These are phyloP conservation scores for Cheilosia pagana DNA, from an alignment of 2,888 invertebrate species.

Conservation along the genomic window DNA sequence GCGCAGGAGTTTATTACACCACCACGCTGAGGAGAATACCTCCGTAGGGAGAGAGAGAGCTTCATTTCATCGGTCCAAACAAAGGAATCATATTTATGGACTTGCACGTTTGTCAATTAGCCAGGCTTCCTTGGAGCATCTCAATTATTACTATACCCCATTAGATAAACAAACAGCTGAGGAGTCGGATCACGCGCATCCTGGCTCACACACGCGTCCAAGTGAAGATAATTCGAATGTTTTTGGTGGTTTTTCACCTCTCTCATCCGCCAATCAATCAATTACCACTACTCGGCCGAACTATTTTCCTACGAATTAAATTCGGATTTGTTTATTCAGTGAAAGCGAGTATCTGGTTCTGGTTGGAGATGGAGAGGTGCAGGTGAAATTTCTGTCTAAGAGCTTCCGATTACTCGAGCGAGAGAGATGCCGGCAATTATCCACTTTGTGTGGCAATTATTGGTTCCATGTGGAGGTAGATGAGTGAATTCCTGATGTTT, in stretches of 20 bases:
- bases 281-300: slow-evolving; percentile 50
- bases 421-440: slow-evolving; percentile 57
- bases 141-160: slow-evolving; percentile 46
- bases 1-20: slow-evolving; percentile 41
- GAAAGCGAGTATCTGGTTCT: slow-evolving; percentile 47
- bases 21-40: slow-evolving; percentile 15
- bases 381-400: slow-evolving; percentile 53
- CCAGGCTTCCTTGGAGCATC: slow-evolving; percentile 35
- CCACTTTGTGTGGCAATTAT: slow-evolving; percentile 70
- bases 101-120: slow-evolving; percentile 66
- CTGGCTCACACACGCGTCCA: slow-evolving; percentile 7
- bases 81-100: slow-evolving; percentile 53
- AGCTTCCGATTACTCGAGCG: slow-evolving; percentile 49
- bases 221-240: slow-evolving; percentile 50
- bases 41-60: slow-evolving; percentile 21
- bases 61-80: slow-evolving; percentile 32
- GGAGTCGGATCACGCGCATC: slow-evolving; percentile 44
- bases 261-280: slow-evolving; percentile 55
- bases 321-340: slow-evolving; percentile 43
- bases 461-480: slow-evolving; percentile 41
- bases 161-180: slow-evolving; percentile 61
- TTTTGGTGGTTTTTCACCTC: slow-evolving; percentile 45
- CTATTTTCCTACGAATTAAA: slow-evolving; percentile 29
- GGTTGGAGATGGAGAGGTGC: not conserved
- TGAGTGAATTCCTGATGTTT: slow-evolving; percentile 62